Conservation (phyloP, 2,797 vertebrate genomes). For the Rhynchonycteris naso region DNA sequence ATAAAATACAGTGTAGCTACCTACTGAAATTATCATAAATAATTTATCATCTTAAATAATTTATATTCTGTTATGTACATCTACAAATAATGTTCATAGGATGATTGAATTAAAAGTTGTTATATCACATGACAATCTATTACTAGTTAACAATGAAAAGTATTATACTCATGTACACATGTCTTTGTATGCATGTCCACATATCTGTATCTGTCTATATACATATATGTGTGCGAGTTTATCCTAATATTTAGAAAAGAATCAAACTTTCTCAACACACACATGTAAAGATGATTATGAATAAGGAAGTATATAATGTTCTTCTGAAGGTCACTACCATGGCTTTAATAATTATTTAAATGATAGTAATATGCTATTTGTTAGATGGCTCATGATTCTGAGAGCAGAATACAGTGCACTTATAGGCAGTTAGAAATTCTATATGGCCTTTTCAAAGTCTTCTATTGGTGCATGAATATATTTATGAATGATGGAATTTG, state of each 20-base stretch:
- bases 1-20: not conserved
- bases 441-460: not conserved
- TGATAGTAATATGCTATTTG: not conserved
- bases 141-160: constrained; percentile 14
- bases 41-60: constrained; percentile 45
- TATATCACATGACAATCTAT: not conserved
- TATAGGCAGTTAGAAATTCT: not conserved
- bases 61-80: not conserved
- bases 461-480: not conserved
- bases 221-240: not conserved
- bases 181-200: not conserved
- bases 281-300: not conserved
- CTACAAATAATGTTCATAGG: not conserved
- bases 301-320: not conserved
- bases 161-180: not conserved
- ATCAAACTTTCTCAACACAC: not conserved
- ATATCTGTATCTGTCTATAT: not conserved
- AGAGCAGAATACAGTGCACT: not conserved
- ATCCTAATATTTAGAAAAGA: constrained; percentile 23
- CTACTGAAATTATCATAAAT: constrained; percentile 25
- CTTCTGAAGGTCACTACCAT: not conserved
- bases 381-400: not conserved
- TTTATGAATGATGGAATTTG: not conserved
- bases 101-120: constrained; percentile 33
- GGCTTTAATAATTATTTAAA: not conserved